Evolutionary conservation across 2,113 vertebrate species (phyloP), one percentile per base, ranked within the genome.

Genomic region (Eulacestoma nigropectus): DNA sequence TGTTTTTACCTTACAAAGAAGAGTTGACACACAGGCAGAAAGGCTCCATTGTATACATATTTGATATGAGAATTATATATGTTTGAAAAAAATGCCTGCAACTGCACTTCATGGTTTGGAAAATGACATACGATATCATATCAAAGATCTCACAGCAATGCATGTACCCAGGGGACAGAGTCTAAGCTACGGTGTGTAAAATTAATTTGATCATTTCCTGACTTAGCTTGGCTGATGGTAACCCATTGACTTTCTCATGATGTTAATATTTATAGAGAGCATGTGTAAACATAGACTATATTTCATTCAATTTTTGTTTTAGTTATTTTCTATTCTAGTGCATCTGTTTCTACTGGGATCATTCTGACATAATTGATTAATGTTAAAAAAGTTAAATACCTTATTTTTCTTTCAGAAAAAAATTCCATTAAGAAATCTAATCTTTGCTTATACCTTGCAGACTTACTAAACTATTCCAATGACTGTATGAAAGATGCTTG

Each of bases 201-300:
- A 32, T 85, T 88, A 86, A 90, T 83, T 77, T 83, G 59, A 59
- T 70, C 4, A 18, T 90, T 96, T 94, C 85, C 79, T 93, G 75
- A 50, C 46, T 86, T 79, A 16, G 13, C 50, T 87, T 90, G 67
- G 55, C 63, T 88, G 68, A 84, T 73, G 44, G 13, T 86, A 76
- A 80, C 16, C 16, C 44, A 44, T 69, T 88, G 5, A 1, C 26
- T 90, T 85, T 84, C 62, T 88, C 57, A 65, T 82, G 23, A 84
- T 44, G 35, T 69, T 68, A 79, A 44, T 69, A 60, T 72, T 91
- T 93, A 44, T 37, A 76, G 46, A 76, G 25, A 88, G 14, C 11
- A 39, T 19, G 46, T 77, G 47, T 39, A 94, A 76, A 69, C 32
- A 68, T n/a, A 76, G 57, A 18, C 44, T 67, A 4, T 14, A 49